These are phyloP conservation scores for Nettapus auritus DNA, from an alignment of 2,113 vertebrate genomes.

Conservation along the genomic window DNA sequence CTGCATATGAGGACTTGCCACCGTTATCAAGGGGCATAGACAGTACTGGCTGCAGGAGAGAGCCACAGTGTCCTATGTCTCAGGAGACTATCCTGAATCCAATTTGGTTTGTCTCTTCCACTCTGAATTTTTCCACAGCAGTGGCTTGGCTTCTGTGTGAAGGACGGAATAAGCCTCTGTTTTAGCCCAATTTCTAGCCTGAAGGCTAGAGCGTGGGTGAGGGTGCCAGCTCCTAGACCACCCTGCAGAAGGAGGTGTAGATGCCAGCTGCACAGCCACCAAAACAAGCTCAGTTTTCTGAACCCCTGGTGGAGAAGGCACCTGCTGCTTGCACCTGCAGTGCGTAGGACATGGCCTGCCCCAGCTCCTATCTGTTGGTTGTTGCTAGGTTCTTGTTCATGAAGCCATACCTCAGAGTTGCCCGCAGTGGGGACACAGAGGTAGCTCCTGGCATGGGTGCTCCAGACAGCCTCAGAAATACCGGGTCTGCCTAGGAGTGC, in stretches of 20 bases:
- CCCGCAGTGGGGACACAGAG: not conserved
- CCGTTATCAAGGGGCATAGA: not conserved
- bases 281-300: not conserved
- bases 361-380: fast-evolving
- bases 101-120: not conserved
- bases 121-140: not conserved
- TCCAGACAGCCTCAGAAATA: not conserved
- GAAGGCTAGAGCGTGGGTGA: not conserved
- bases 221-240: not conserved
- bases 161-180: not conserved
- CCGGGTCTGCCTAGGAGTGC: not conserved
- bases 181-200: not conserved
- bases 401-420: not conserved
- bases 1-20: not conserved
- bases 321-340: not conserved
- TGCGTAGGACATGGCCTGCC: fast-evolving
- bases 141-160: not conserved
- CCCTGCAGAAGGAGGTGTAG: not conserved
- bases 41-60: not conserved
- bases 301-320: not conserved
- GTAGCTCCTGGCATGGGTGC: fast-evolving
- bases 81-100: not conserved
- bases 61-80: not conserved
- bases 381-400: not conserved
- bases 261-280: not conserved